A percentile compares a stretch with the other conserved stretches of the same genome.
These are phyloP conservation scores for Rotaria macrura DNA, from an alignment of 2,888 invertebrate genomes.

Conservation along the genomic window DNA sequence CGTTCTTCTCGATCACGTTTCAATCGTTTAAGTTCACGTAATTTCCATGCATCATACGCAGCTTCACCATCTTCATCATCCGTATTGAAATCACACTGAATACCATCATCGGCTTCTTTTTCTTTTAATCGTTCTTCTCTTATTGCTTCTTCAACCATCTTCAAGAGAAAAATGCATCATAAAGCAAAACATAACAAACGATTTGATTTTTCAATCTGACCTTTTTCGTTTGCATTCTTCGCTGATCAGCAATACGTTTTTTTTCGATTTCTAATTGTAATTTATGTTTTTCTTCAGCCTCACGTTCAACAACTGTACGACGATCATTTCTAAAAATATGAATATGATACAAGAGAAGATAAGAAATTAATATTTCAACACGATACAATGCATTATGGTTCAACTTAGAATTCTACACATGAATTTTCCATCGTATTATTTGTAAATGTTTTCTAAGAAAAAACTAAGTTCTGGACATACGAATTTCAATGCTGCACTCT, in stretches of 20 bases:
- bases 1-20: conserved; percentile 85
- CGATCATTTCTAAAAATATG: conserved; percentile 60
- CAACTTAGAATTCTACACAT: too few species aligned
- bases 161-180: background rate
- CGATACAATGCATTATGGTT: too few species aligned
- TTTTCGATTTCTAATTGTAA: conserved; percentile 74
- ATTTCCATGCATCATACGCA: conserved; percentile 93
- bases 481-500: too few species aligned
- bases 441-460: too few species aligned
- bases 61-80: conserved; percentile 76
- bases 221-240: conserved; percentile 72
- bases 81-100: conserved; percentile 41
- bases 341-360: too few species aligned
- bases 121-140: conserved; percentile 28
- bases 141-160: conserved; percentile 29
- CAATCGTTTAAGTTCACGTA: conserved; percentile 84
- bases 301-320: conserved; percentile 85
- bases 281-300: conserved; percentile 68
- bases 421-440: too few species aligned
- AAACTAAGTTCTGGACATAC: too few species aligned
- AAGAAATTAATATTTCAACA: too few species aligned
- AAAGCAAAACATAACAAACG: background rate
- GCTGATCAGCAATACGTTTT: conserved; percentile 69
- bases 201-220: conserved; percentile 41
- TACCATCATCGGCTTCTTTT: conserved; percentile 33